Evolutionary conservation across 2,113 vertebrate genomes (phyloP).

Genomic region (Stictonetta naevosa): DNA sequence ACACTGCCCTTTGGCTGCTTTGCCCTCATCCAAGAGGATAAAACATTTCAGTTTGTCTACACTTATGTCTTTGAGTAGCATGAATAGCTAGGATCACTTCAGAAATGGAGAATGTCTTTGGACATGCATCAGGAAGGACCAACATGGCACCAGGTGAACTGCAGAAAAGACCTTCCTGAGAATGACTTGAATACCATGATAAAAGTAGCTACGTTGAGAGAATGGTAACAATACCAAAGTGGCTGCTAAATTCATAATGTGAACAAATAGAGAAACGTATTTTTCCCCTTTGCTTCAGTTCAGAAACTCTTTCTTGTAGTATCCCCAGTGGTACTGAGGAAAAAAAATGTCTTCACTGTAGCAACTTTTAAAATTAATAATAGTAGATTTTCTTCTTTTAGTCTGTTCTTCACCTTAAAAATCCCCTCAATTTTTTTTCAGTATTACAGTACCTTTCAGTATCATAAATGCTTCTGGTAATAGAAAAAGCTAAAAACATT

Average conservation of each 20-base stretch:
- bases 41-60: background rate
- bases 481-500: background rate
- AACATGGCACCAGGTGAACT: background rate
- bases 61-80: background rate
- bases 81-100: background rate
- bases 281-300: background rate
- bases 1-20: background rate
- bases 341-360: background rate
- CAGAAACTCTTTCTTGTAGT: background rate
- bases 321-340: background rate
- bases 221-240: background rate
- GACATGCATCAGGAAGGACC: rapidly evolving
- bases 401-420: background rate
- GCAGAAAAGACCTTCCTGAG: background rate
- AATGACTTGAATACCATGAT: background rate
- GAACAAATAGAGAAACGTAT: background rate
- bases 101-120: background rate
- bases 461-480: background rate
- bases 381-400: background rate
- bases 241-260: background rate
- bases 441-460: background rate
- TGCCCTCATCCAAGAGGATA: background rate
- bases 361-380: background rate
- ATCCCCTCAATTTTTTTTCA: background rate
- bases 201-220: background rate